These are phyloP conservation scores for Cryptus viduatorius DNA, from an alignment of 2,888 invertebrate species.

Conservation along the genomic window DNA sequence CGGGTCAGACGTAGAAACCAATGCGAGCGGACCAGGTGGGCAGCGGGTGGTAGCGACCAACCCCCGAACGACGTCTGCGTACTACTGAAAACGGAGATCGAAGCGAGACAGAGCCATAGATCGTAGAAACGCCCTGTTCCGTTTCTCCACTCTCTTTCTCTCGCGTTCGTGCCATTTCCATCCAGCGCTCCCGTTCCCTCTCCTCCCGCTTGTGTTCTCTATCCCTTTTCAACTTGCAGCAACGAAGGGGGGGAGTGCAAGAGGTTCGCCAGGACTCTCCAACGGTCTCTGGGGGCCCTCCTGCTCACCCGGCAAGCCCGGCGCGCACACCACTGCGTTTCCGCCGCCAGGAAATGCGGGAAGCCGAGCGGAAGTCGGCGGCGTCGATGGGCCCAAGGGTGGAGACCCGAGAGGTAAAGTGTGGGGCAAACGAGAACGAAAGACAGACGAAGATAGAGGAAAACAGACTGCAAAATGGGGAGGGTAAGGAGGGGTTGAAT, in stretches of 20 bases:
- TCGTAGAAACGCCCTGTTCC: conserved; percentile 68
- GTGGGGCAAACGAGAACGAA: conserved; percentile 59
- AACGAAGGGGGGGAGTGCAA: conserved; percentile 7
- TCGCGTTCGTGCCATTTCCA: conserved; percentile 55
- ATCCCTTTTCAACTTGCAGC: conserved; percentile 55
- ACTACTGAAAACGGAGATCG: conserved; percentile 51
- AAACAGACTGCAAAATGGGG: conserved; percentile 56
- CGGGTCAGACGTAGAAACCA: conserved; percentile 84
- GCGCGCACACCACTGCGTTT: conserved; percentile 58
- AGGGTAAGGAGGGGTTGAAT: conserved; percentile 40
- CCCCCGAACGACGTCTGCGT: conserved; percentile 68
- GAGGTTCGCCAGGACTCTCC: conserved; percentile 54
- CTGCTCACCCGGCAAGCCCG: conserved; percentile 23
- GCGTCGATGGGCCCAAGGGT: conserved; percentile 59
- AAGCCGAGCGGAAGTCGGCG: conserved; percentile 67
- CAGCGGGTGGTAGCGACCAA: conserved; percentile 70
- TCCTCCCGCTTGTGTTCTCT: conserved; percentile 9
- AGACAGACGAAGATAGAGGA: conserved; percentile 44
- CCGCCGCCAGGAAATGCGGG: conserved; percentile 68
- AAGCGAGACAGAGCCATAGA: conserved; percentile 60
- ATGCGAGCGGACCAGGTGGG: conserved; percentile 78
- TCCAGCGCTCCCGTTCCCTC: not conserved
- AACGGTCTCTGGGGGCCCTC: conserved; percentile 32
- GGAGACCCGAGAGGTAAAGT: conserved; percentile 51
- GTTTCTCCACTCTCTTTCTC: conserved; percentile 56